Conservation (phyloP, 1,140 invertebrate species). For the Brachionus asplanchnoidis region DNA sequence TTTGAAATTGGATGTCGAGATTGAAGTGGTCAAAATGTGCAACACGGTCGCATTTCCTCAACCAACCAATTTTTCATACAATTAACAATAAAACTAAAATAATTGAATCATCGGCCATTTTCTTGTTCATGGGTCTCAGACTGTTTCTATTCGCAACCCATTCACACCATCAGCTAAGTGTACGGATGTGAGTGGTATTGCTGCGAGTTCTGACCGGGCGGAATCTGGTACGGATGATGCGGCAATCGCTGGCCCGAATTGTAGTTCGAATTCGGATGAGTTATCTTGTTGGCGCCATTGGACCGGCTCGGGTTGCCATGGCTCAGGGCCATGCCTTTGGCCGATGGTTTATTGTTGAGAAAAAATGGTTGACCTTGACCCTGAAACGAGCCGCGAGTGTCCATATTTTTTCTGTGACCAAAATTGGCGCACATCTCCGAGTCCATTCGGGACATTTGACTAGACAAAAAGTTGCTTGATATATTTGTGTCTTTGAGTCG, state of each 20-base stretch:
- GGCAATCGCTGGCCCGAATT: background rate
- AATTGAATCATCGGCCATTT: background rate
- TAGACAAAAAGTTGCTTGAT: background rate
- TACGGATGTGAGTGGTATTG: background rate
- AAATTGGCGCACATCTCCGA: background rate
- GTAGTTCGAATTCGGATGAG: background rate
- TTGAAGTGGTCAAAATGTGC: background rate
- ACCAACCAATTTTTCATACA: background rate
- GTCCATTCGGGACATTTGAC: background rate
- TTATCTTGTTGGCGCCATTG: background rate
- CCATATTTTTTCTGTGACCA: background rate
- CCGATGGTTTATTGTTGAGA: background rate
- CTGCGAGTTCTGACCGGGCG: background rate
- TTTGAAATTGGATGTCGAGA: background rate
- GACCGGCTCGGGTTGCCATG: background rate
- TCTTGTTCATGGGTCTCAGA: background rate
- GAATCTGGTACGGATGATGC: background rate
- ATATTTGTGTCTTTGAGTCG: background rate
- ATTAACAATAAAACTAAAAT: background rate
- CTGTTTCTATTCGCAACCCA: background rate
- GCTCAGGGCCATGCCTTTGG: background rate
- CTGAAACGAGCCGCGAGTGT: background rate
- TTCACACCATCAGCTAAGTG: background rate
- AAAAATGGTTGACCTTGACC: background rate
- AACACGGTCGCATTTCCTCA: background rate